Evolutionary conservation across 2,797 vertebrate species (phyloP).

Genomic region (Chromobotia macracanthus): DNA sequence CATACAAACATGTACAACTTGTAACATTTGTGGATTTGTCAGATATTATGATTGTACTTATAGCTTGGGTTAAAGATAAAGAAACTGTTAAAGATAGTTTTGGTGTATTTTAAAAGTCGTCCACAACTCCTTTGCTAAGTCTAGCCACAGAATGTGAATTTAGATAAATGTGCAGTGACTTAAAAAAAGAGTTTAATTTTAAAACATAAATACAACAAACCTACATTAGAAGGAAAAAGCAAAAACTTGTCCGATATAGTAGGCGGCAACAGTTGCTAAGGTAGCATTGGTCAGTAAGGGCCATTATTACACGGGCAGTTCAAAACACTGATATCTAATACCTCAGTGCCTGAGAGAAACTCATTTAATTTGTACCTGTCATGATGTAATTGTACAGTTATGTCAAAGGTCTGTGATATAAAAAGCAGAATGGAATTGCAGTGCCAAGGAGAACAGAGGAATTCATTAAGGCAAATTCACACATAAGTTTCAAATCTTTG

Average conservation of each 20-base stretch:
- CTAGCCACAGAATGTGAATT: too few species aligned
- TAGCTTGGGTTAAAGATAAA: conserved; percentile 38
- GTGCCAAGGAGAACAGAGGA: not conserved
- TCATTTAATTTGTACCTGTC: not conserved
- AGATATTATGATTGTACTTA: conserved; percentile 40
- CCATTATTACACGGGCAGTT: conserved; percentile 7
- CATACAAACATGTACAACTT: conserved; percentile 18
- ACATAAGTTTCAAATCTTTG: not conserved
- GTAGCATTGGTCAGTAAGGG: not conserved
- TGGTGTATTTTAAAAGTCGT: conserved; percentile 10
- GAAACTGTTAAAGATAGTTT: conserved; percentile 19
- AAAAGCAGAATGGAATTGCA: conserved; percentile 5
- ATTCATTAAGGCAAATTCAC: conserved; percentile 30
- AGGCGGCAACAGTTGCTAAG: too few species aligned
- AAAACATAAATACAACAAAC: too few species aligned
- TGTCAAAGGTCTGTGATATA: not conserved
- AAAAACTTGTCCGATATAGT: too few species aligned
- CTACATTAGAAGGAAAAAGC: too few species aligned
- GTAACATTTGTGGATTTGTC: conserved; percentile 18
- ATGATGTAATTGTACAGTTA: not conserved
- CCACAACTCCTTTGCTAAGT: not conserved
- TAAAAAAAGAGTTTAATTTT: too few species aligned
- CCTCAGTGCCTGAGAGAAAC: conserved; percentile 34
- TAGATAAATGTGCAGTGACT: too few species aligned
- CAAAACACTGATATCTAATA: conserved; percentile 26